These are phyloP conservation scores for Papilio elwesi DNA, from an alignment of 2,888 invertebrate species.

Conservation along the genomic window DNA sequence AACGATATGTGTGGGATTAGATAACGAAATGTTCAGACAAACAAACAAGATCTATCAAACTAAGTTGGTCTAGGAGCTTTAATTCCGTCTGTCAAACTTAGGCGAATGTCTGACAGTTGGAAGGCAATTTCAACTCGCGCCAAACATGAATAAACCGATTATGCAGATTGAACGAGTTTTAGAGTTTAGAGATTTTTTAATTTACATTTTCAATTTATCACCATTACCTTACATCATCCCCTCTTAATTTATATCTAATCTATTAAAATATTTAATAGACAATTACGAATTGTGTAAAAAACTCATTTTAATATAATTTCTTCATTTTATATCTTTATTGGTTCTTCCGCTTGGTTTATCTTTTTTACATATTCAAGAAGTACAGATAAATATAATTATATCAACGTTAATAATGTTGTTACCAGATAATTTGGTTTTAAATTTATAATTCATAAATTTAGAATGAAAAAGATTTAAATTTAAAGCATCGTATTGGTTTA, in stretches of 20 bases:
- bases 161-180: conserved; percentile 16
- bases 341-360: too few species aligned
- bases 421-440: background rate
- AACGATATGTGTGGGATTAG: background rate
- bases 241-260: too few species aligned
- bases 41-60: conserved; percentile 16
- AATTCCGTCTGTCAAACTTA: conserved; percentile 32
- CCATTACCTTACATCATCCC: too few species aligned
- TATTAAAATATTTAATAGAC: too few species aligned
- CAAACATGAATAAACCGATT: conserved; percentile 22
- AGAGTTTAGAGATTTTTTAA: background rate
- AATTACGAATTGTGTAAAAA: too few species aligned
- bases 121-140: conserved; percentile 7
- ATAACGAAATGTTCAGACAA: background rate
- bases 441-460: background rate
- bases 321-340: too few species aligned
- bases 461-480: background rate
- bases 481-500: background rate
- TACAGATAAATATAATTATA: background rate
- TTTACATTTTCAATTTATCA: background rate
- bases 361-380: too few species aligned
- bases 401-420: background rate
- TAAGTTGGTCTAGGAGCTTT: conserved; percentile 1
- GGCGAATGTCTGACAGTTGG: conserved; percentile 15
- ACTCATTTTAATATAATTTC: too few species aligned